A percentile compares a stretch with the other conserved stretches of the same genome.
Conservation (phyloP, 2,888 invertebrate genomes). For the Branchellion lobata region DNA sequence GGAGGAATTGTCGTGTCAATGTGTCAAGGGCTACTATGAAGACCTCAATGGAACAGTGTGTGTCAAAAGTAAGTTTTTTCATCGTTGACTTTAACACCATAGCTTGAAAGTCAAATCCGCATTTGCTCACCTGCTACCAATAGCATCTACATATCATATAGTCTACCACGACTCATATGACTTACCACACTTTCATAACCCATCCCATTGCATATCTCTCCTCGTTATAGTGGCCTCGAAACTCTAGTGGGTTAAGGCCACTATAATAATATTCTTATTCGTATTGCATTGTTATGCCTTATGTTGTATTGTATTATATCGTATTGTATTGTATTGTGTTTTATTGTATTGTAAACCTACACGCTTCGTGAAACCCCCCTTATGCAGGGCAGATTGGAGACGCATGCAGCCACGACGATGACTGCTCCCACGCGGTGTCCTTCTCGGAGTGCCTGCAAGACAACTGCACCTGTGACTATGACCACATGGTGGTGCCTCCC, state of each 20-base stretch:
- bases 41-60: conserved; percentile 15
- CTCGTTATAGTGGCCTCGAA: too few relatives aligned
- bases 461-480: conserved; percentile 41
- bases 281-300: not conserved
- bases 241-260: too few relatives aligned
- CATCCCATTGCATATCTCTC: too few relatives aligned
- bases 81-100: too few relatives aligned
- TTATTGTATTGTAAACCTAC: not conserved
- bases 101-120: too few relatives aligned
- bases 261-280: too few relatives aligned
- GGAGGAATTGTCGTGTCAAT: not conserved
- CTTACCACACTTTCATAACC: too few relatives aligned
- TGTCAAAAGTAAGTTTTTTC: not conserved
- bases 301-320: not conserved
- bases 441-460: not conserved
- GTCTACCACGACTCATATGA: too few relatives aligned
- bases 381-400: conserved; percentile 36
- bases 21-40: not conserved
- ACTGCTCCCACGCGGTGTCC: conserved; percentile 35
- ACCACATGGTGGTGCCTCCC: conserved; percentile 35
- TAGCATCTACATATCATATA: too few relatives aligned
- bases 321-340: not conserved
- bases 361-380: not conserved
- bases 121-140: too few relatives aligned
- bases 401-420: not conserved